Evolutionary conservation across 2,797 vertebrate genomes (phyloP).

Genomic region (Mionectes olivaceus): DNA sequence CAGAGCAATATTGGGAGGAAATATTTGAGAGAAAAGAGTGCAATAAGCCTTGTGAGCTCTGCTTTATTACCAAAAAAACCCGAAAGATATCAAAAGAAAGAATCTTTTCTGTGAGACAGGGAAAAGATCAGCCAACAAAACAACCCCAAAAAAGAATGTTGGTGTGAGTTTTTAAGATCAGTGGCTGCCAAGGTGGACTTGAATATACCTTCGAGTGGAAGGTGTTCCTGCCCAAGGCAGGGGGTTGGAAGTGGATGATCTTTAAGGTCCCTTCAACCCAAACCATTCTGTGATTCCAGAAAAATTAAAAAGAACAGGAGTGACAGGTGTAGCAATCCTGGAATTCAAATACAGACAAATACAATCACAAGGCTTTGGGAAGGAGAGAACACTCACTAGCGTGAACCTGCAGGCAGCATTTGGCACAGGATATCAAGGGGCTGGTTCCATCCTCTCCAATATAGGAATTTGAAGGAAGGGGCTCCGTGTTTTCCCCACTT

Average conservation of each 20-base stretch:
- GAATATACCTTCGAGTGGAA: background rate
- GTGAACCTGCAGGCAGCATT: constrained; percentile 93
- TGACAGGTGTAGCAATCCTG: background rate
- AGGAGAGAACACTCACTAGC: constrained; percentile 87
- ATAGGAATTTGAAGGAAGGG: constrained; percentile 87
- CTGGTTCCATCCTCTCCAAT: constrained; percentile 94
- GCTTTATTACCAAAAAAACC: constrained; percentile 9
- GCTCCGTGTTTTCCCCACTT: constrained; percentile 89
- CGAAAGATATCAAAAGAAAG: background rate
- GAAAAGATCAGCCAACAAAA: background rate
- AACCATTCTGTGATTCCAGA: background rate
- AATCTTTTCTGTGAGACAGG: background rate
- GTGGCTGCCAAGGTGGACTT: background rate
- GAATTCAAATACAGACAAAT: background rate
- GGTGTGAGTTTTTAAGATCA: background rate
- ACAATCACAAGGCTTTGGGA: background rate
- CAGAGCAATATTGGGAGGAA: background rate
- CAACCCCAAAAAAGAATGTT: background rate
- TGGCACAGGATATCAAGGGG: constrained; percentile 87
- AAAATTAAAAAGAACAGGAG: background rate
- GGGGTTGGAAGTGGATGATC: background rate
- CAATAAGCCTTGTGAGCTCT: background rate
- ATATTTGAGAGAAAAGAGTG: background rate
- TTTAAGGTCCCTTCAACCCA: background rate
- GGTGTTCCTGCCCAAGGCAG: background rate